Percentiles rank a stretch among this genome's conserved stretches.
These are phyloP conservation scores for Lynx canadensis DNA, from an alignment of 2,113 vertebrate species.

Conservation along the genomic window DNA sequence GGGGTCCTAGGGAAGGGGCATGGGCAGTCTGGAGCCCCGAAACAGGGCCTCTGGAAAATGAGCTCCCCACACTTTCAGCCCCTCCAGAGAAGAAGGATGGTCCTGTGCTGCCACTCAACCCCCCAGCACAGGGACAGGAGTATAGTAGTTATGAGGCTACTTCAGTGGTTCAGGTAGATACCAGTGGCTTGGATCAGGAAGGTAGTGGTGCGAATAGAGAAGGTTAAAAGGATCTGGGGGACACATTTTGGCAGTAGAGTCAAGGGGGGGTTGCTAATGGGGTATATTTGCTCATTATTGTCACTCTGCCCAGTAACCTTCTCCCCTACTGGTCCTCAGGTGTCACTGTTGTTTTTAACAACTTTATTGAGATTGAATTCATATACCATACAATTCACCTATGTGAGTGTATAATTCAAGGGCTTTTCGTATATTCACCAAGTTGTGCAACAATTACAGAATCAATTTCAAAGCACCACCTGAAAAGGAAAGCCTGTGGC, in stretches of 20 bases:
- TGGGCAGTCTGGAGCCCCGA: background rate
- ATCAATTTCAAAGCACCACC: background rate
- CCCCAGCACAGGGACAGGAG: background rate
- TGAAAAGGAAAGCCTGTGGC: background rate
- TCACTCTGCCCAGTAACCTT: background rate
- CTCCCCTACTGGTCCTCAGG: background rate
- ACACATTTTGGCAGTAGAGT: background rate
- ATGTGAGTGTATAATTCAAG: background rate
- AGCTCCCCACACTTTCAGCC: background rate
- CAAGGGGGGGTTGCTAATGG: background rate
- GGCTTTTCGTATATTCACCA: background rate
- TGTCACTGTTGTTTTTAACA: background rate
- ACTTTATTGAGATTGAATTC: background rate
- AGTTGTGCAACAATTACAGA: background rate
- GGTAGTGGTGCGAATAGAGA: background rate
- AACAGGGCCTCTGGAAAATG: background rate
- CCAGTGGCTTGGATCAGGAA: background rate
- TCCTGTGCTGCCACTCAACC: background rate
- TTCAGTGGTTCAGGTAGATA: background rate
- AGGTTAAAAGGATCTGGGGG: background rate
- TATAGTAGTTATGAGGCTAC: background rate
- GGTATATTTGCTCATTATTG: background rate
- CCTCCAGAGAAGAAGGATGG: background rate
- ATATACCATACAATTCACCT: background rate
- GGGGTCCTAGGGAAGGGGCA: background rate